Evolutionary conservation across 2,888 invertebrate genomes (phyloP).

Genomic region (Eugnorisma glareosa): DNA sequence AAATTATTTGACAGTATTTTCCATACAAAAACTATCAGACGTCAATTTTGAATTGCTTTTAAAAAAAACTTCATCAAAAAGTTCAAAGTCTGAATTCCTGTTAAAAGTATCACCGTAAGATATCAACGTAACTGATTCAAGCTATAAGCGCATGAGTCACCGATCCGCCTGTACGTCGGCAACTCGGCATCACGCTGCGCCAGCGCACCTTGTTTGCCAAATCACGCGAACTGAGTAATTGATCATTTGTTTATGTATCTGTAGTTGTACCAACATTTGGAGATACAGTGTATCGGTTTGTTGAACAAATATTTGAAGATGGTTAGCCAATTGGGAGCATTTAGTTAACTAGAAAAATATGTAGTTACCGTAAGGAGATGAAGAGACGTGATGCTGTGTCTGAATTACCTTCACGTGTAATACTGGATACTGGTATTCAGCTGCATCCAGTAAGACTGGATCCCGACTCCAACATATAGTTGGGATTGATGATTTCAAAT

Average conservation of each 20-base stretch:
- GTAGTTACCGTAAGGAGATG: neutral
- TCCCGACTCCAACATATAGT: too few relatives aligned
- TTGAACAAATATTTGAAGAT: conserved; percentile 42
- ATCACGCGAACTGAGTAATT: conserved; percentile 72
- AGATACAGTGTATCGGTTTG: conserved; percentile 23
- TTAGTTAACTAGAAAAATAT: conserved; percentile 28
- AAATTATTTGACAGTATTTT: neutral
- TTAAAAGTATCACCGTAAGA: conserved; percentile 14
- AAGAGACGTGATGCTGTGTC: neutral
- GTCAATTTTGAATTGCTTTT: neutral
- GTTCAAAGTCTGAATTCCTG: conserved; percentile 12
- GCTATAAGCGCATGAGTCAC: conserved; percentile 62
- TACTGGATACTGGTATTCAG: too few relatives aligned
- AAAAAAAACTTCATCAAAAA: neutral
- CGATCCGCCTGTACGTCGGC: conserved; percentile 35
- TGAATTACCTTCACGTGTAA: neutral
- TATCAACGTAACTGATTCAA: conserved; percentile 46
- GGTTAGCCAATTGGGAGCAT: conserved; percentile 15
- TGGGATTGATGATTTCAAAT: neutral
- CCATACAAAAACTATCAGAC: neutral
- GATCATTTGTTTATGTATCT: conserved; percentile 67
- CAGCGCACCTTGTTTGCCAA: conserved; percentile 70
- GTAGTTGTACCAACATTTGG: conserved; percentile 59
- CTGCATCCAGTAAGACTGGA: too few relatives aligned
- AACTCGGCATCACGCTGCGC: conserved; percentile 55